Evolutionary conservation across 2,113 vertebrate genomes (phyloP).

Genomic region (Anolis sagrei): DNA sequence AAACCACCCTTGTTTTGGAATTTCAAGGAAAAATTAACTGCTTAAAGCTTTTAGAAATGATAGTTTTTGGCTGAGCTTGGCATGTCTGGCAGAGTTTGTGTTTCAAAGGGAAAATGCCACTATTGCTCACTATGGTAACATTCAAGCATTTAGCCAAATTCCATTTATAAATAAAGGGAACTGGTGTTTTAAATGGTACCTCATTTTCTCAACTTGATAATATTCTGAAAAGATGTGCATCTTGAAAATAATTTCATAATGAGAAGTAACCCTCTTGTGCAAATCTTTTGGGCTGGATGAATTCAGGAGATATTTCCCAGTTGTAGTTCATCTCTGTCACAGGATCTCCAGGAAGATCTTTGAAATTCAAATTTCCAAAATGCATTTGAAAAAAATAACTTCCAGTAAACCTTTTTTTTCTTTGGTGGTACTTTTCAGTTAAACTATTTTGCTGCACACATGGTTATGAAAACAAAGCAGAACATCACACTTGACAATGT

Average conservation of each 20-base stretch:
- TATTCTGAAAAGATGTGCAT: neutral
- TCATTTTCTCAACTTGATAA: neutral
- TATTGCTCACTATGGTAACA: neutral
- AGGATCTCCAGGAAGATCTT: neutral
- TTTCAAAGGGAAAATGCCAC: neutral
- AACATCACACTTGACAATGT: neutral
- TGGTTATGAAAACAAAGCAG: neutral
- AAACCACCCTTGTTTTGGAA: neutral
- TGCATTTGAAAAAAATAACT: neutral
- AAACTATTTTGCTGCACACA: neutral
- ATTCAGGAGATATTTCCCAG: neutral
- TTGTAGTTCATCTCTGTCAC: neutral
- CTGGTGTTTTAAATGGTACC: neutral
- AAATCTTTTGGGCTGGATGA: neutral
- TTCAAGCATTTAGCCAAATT: neutral
- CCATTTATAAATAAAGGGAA: neutral
- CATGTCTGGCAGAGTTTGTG: neutral
- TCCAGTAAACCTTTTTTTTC: neutral
- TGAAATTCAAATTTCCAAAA: neutral
- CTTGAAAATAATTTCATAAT: neutral
- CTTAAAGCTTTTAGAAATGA: neutral
- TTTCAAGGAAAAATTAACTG: neutral
- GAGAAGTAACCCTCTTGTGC: neutral
- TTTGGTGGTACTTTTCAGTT: neutral
- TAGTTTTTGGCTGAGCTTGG: neutral